A percentile compares a stretch with the other conserved stretches of the same genome.
phyloP scores from a whole-genome alignment of 2,113 vertebrate genomes.

The Numida meleagris region DNA sequence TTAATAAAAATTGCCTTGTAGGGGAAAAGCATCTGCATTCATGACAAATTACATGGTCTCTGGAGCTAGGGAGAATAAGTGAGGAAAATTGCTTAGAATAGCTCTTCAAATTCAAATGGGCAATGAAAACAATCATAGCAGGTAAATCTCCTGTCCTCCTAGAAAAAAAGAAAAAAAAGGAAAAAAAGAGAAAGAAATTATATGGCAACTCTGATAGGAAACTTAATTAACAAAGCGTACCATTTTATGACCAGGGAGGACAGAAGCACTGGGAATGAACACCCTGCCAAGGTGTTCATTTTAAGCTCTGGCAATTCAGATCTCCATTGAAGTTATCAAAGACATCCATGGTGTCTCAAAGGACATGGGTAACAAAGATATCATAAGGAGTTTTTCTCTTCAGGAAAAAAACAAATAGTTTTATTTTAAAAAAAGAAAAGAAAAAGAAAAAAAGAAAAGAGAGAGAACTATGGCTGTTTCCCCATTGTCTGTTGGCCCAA shows the following conservation, averaged over 20 bases:
- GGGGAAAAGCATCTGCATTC: background rate
- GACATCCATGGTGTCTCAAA: background rate
- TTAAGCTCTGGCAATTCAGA: constrained; percentile 55
- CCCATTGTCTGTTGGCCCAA: background rate
- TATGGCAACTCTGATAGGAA: constrained; percentile 21
- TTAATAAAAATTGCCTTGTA: constrained; percentile 13
- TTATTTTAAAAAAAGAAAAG: background rate
- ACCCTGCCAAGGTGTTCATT: constrained; percentile 59
- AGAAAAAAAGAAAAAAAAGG: background rate
- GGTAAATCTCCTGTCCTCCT: background rate
- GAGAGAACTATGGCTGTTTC: no score
- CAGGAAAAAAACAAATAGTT: background rate
- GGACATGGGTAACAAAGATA: background rate
- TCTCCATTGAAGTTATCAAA: constrained; percentile 50
- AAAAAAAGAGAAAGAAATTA: constrained; percentile 42
- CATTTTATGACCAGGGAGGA: constrained; percentile 51
- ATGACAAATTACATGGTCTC: background rate
- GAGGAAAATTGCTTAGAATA: constrained; percentile 28
- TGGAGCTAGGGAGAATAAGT: background rate
- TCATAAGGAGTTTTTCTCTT: no score
- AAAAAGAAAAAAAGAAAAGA: no score
- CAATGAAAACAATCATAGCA: constrained; percentile 11
- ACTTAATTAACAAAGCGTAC: constrained; percentile 55
- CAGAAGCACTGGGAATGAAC: constrained; percentile 61
- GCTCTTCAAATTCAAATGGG: constrained; percentile 60